Conservation (phyloP, 2,888 invertebrate genomes). For the Lutraria lutraria region DNA sequence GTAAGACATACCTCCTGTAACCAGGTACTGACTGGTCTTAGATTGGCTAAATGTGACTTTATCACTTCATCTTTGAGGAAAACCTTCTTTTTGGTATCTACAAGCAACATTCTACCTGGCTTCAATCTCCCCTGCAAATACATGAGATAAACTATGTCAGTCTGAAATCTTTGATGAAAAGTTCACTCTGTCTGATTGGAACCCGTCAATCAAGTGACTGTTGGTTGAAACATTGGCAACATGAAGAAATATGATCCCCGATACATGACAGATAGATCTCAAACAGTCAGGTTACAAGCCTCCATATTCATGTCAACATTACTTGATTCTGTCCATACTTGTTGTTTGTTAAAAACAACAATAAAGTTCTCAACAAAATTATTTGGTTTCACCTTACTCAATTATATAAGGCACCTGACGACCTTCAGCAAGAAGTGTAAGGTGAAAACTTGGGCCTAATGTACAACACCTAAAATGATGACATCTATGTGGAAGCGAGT, state of each 20-base stretch:
- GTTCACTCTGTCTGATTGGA: too few relatives aligned
- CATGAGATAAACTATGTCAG: not conserved
- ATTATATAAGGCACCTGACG: too few relatives aligned
- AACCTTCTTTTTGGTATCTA: constrained; percentile 95
- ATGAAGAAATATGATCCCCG: not conserved
- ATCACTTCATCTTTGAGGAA: constrained; percentile 97
- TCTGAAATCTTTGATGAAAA: not conserved
- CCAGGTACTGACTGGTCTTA: constrained; percentile 96
- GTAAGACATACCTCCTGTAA: constrained; percentile 87
- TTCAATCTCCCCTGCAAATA: constrained; percentile 95
- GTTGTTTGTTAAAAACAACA: too few relatives aligned
- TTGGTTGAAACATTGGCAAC: too few relatives aligned
- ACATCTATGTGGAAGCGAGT: not conserved
- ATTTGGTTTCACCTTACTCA: too few relatives aligned
- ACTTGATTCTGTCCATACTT: too few relatives aligned
- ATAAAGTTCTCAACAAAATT: too few relatives aligned
- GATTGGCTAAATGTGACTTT: constrained; percentile 94
- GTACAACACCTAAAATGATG: not conserved
- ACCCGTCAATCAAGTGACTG: too few relatives aligned
- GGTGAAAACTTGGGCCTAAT: too few relatives aligned
- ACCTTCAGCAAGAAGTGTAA: too few relatives aligned
- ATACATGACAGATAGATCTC: not conserved
- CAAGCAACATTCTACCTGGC: constrained; percentile 98
- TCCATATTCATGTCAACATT: not conserved
- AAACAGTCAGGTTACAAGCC: not conserved